Conservation (phyloP, 2,888 invertebrate genomes). For the Yponomeuta evonymella region DNA sequence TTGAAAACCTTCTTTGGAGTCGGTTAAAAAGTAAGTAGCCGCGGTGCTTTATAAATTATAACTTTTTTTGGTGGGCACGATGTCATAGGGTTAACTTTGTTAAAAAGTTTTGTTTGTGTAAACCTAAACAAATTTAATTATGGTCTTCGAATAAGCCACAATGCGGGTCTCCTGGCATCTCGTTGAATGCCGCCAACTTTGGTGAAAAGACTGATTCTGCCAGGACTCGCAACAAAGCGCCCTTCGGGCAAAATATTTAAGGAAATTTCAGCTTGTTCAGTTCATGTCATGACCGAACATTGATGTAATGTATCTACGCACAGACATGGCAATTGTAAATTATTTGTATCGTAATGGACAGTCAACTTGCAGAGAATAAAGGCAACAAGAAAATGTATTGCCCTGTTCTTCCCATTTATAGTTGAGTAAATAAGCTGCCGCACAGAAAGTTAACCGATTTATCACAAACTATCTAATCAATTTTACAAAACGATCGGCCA, state of each 20-base stretch:
- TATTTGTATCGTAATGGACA: background rate
- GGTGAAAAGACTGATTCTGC: slow-evolving; percentile 27
- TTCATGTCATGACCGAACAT: background rate
- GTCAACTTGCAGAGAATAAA: background rate
- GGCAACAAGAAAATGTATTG: background rate
- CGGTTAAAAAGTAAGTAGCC: background rate
- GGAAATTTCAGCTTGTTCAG: slow-evolving; percentile 24
- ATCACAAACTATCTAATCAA: slow-evolving; percentile 70
- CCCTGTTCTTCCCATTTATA: too few species aligned
- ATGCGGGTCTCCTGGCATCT: slow-evolving; percentile 44
- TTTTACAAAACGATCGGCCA: slow-evolving; percentile 58
- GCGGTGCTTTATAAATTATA: background rate
- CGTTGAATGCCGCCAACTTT: slow-evolving; percentile 54
- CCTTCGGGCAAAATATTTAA: slow-evolving; percentile 24
- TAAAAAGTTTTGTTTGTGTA: slow-evolving; percentile 47
- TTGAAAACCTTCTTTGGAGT: too few species aligned
- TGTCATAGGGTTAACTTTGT: slow-evolving; percentile 36
- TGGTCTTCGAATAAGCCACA: slow-evolving; percentile 66
- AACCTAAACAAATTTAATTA: slow-evolving; percentile 71
- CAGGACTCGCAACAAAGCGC: slow-evolving; percentile 19
- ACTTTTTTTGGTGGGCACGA: slow-evolving; percentile 18
- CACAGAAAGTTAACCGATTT: slow-evolving; percentile 51
- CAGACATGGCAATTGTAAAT: background rate
- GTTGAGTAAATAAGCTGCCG: slow-evolving; percentile 19
- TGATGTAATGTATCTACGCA: background rate